Conservation (phyloP, 2,113 vertebrate genomes). For the Polypterus bichir region DNA sequence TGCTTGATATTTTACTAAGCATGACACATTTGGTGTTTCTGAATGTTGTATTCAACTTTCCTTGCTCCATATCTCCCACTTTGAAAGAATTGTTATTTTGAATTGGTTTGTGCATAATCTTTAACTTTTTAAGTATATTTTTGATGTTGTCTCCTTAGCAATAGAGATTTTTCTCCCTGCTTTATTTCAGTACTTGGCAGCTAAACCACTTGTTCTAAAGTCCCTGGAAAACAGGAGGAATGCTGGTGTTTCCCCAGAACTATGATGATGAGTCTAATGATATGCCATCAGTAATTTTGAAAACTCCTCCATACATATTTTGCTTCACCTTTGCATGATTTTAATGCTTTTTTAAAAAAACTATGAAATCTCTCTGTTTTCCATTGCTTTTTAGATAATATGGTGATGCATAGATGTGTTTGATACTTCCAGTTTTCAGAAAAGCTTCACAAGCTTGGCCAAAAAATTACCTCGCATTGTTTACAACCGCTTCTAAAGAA, state of each 20-base stretch:
- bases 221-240: constrained; percentile 11
- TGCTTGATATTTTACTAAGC: constrained; percentile 6
- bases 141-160: constrained; percentile 2
- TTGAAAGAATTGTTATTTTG: constrained; percentile 8
- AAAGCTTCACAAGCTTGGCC: background rate
- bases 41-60: constrained; percentile 11
- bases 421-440: constrained; percentile 2
- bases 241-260: constrained; percentile 16
- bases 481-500: background rate
- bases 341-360: constrained; percentile 13
- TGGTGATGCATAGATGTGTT: constrained; percentile 8
- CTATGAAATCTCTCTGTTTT: constrained; percentile 13
- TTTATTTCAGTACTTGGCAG: background rate
- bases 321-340: constrained; percentile 6
- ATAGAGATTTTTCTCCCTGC: background rate
- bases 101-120: constrained; percentile 9
- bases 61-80: constrained; percentile 3
- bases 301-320: background rate
- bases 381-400: constrained; percentile 14
- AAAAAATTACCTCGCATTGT: constrained; percentile 6
- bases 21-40: constrained; percentile 1
- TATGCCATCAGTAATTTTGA: constrained; percentile 6
- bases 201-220: background rate
- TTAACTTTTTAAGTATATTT: constrained; percentile 11
- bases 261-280: constrained; percentile 8